phyloP scores from a whole-genome alignment of 2,888 invertebrate species.

The Tetropium fuscum region DNA sequence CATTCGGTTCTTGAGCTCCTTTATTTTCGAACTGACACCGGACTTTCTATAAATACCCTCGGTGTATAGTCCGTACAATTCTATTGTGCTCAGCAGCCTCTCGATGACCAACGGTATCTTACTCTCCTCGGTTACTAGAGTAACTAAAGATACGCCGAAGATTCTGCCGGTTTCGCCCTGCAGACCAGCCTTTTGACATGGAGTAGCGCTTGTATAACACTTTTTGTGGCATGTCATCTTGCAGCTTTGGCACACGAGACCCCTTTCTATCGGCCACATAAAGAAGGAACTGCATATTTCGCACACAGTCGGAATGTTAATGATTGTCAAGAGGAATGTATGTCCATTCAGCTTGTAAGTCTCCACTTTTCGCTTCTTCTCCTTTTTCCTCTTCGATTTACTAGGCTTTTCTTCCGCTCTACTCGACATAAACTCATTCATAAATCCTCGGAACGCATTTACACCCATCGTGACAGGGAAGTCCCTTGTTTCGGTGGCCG shows the following conservation, averaged over 20 bases:
- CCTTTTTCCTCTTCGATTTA: conserved; percentile 84
- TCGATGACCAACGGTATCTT: conserved; percentile 92
- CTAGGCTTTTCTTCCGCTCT: conserved; percentile 82
- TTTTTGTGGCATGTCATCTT: conserved; percentile 95
- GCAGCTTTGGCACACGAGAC: conserved; percentile 83
- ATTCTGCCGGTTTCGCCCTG: conserved; percentile 72
- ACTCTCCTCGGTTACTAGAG: conserved; percentile 79
- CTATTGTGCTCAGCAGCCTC: conserved; percentile 88
- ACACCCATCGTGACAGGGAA: conserved; percentile 95
- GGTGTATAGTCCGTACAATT: conserved; percentile 90
- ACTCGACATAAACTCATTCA: conserved; percentile 94
- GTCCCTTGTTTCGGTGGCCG: conserved; percentile 70
- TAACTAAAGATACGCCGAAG: conserved; percentile 84
- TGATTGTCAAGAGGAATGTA: conserved; percentile 88
- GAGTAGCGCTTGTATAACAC: conserved; percentile 81
- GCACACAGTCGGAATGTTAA: conserved; percentile 96
- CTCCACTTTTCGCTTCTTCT: conserved; percentile 79
- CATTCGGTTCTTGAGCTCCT: conserved; percentile 80
- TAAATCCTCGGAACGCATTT: conserved; percentile 94
- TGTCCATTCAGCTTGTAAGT: conserved; percentile 67
- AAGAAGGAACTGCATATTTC: conserved; percentile 94
- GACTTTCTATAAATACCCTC: conserved; percentile 95
- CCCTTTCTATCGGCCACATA: conserved; percentile 96
- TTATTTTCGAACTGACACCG: conserved; percentile 86
- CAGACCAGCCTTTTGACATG: conserved; percentile 68